phyloP scores from a whole-genome alignment of 1,140 invertebrate genomes.

The Eueides isabella region DNA sequence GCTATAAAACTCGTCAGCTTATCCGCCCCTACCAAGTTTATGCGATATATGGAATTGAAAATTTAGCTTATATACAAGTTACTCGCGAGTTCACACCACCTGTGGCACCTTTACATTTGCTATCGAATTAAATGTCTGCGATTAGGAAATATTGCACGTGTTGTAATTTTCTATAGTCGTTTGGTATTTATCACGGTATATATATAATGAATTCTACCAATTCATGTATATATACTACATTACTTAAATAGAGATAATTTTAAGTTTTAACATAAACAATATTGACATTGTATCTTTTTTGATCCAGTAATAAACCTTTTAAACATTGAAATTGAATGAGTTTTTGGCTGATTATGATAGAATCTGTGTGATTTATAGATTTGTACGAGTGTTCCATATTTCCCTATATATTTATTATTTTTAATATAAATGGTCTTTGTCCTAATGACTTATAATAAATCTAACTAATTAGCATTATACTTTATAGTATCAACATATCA shows the following conservation, averaged over 20 bases:
- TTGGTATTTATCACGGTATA: not conserved
- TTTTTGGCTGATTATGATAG: constrained; percentile 21
- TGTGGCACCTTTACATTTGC: constrained; percentile 30
- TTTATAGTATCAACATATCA: too few species aligned
- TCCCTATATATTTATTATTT: constrained; percentile 11
- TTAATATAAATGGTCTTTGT: not conserved
- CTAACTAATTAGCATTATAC: too few species aligned
- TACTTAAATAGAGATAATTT: not conserved
- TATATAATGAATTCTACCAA: too few species aligned
- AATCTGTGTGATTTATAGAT: constrained; percentile 32
- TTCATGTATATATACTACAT: not conserved
- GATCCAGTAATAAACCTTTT: too few species aligned
- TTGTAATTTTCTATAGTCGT: not conserved
- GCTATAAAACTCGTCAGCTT: constrained; percentile 14
- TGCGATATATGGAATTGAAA: constrained; percentile 29
- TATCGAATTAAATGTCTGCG: not conserved
- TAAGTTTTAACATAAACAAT: not conserved
- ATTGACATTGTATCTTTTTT: too few species aligned
- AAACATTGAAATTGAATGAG: too few species aligned
- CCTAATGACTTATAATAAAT: not conserved
- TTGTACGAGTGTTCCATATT: constrained; percentile 27
- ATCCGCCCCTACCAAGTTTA: constrained; percentile 20
- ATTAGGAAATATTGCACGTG: constrained; percentile 1
- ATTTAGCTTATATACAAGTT: constrained; percentile 28
- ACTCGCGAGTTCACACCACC: constrained; percentile 17